A percentile compares a stretch with the other conserved stretches of the same genome.
These are phyloP conservation scores for Thomomys bottae DNA, from an alignment of 2,113 vertebrate species.

Conservation along the genomic window DNA sequence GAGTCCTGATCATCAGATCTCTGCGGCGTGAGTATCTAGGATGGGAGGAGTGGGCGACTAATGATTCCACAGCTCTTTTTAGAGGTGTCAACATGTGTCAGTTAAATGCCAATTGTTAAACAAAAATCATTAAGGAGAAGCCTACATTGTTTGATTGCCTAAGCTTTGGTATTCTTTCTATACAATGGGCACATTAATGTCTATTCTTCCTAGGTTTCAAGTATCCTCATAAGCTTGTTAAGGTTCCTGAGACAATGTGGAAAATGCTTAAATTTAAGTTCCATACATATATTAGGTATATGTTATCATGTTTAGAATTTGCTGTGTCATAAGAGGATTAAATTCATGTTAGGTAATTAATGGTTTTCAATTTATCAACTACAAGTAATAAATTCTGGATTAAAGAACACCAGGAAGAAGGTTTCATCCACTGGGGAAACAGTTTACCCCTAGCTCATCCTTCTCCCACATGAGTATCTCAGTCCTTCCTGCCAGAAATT, in stretches of 20 bases:
- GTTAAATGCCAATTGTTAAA: background rate
- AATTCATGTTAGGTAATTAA: background rate
- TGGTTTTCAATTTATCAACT: background rate
- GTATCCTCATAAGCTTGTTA: too few relatives aligned
- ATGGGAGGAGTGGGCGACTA: too few relatives aligned
- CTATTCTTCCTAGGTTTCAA: background rate
- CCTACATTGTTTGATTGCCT: background rate
- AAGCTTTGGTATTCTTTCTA: background rate
- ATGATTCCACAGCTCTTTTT: background rate
- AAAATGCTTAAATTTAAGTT: background rate
- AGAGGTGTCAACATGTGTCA: background rate
- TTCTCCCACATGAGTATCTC: background rate
- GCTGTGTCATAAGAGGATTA: background rate
- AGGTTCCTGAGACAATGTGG: background rate
- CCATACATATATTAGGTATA: background rate
- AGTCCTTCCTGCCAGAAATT: background rate
- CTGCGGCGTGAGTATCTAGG: too few relatives aligned
- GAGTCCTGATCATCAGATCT: too few relatives aligned
- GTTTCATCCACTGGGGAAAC: background rate
- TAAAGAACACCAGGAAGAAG: background rate
- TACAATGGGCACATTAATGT: background rate
- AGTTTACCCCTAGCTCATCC: background rate
- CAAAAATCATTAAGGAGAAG: background rate
- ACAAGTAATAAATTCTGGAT: constrained; percentile 14
- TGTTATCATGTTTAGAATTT: background rate